Percentiles rank a stretch among this genome's conserved stretches.
Evolutionary conservation across 2,113 vertebrate species (phyloP).

Genomic region (Marmota flaviventris): DNA sequence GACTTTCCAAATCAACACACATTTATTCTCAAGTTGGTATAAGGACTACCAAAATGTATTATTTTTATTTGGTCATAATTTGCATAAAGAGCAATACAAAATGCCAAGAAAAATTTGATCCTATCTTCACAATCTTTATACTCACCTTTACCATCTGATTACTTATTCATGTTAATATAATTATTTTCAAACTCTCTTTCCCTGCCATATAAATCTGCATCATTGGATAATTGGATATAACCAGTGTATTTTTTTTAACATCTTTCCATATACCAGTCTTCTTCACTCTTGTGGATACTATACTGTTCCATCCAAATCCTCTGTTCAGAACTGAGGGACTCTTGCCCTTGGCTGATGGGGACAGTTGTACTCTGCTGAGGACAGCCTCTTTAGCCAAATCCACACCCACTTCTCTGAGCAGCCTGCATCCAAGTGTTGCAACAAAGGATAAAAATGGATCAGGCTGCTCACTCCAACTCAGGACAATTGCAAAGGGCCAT

Average conservation of each 20-base stretch:
- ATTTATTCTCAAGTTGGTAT: slow-evolving; percentile 59
- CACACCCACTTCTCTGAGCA: neutral
- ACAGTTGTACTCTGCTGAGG: neutral
- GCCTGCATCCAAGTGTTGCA: neutral
- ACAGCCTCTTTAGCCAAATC: neutral
- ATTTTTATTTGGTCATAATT: slow-evolving; percentile 77
- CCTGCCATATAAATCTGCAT: slow-evolving; percentile 69
- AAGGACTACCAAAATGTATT: slow-evolving; percentile 67
- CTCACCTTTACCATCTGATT: slow-evolving; percentile 70
- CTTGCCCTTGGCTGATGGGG: neutral
- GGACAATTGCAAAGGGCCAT: neutral
- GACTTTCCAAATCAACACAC: slow-evolving; percentile 48
- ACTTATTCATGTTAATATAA: slow-evolving; percentile 78
- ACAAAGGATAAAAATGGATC: neutral
- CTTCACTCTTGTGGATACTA: neutral
- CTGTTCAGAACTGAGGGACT: neutral
- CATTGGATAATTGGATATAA: slow-evolving; percentile 50
- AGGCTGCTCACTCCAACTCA: neutral
- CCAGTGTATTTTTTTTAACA: slow-evolving; percentile 49
- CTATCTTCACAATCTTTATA: slow-evolving; percentile 68
- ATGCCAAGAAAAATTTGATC: slow-evolving; percentile 74
- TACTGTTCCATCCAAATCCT: slow-evolving; percentile 1
- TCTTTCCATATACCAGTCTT: slow-evolving; percentile 7
- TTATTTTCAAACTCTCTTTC: slow-evolving; percentile 70
- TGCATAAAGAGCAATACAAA: slow-evolving; percentile 75